These are phyloP conservation scores for Prorops nasuta DNA, from an alignment of 1,140 invertebrate genomes.

Conservation along the genomic window DNA sequence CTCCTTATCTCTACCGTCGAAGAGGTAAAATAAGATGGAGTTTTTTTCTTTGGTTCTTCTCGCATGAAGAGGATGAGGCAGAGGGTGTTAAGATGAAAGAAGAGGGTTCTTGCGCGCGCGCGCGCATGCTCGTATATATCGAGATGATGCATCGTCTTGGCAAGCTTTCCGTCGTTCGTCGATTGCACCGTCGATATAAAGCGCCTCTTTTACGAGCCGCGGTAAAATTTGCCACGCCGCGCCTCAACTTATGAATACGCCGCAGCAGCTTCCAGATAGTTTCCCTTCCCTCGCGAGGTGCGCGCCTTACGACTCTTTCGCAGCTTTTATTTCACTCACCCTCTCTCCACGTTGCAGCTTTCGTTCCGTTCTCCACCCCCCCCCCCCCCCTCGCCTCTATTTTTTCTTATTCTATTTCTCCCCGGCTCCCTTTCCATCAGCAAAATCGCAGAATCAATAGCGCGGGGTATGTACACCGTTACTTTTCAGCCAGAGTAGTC, in stretches of 20 bases:
- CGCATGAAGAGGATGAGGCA: too few relatives aligned
- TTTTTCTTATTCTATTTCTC: background rate
- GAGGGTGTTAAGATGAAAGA: too few relatives aligned
- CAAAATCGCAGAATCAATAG: too few relatives aligned
- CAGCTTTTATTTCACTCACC: background rate
- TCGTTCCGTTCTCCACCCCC: constrained; percentile 6
- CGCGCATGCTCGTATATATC: constrained; percentile 17
- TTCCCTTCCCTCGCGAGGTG: background rate
- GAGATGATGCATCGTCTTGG: constrained; percentile 11
- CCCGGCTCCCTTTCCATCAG: background rate
- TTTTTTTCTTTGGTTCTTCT: too few relatives aligned
- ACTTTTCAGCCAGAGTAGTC: too few relatives aligned
- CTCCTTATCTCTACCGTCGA: too few relatives aligned
- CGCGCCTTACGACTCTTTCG: background rate
- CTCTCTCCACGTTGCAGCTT: too few relatives aligned
- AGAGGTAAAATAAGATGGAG: too few relatives aligned
- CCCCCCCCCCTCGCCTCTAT: background rate
- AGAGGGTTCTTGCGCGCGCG: too few relatives aligned
- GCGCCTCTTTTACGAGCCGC: constrained; percentile 28
- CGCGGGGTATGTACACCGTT: too few relatives aligned
- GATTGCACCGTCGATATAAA: constrained; percentile 24
- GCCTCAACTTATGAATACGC: constrained; percentile 41
- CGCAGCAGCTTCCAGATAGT: constrained; percentile 8
- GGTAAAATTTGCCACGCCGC: constrained; percentile 36
- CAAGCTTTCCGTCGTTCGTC: constrained; percentile 10